Base-by-base conservation (phyloP, 2,797 vertebrate genomes). In the Acipenser transmontanus region DNA sequence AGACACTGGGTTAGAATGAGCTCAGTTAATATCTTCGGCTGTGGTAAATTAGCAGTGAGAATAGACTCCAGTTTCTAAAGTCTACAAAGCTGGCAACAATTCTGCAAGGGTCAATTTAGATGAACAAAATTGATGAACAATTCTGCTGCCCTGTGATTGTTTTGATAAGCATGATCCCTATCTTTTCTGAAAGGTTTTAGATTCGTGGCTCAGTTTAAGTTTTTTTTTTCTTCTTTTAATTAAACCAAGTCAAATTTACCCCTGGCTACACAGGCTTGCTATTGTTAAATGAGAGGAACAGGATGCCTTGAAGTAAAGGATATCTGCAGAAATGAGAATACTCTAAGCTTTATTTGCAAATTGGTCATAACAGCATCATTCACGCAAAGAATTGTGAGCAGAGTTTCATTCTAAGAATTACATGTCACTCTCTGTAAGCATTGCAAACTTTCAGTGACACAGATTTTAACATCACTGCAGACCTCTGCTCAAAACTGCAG, bases 221-320 rank as follows among this genome's bases (percentile, higher is more conserved):
- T 74, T 78, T 65, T 60, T 62, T 69, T 70, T 71, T 73, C 76
- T 34, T 3, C 48, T 85, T 85, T 87, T 87, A 90, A 89, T 88
- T 88, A 87, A 87, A 82, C 73, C 76, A 68, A 73, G 74, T 79
- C 79, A 76, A 74, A 82, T 81, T 78, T 82, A 84, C 80, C 78
- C 79, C 78, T 81, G 77, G 81, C 81, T 84, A 78, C 77, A 78
- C 73, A 80, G 81, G 77, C 74, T 70, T 70, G 76, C 73, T 34
- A 34, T 54, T 54, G 6, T 2, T 79, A 64, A 65, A 7, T 47
- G 72, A 76, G 86, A 80, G 76, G 73, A 75, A 80, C 64, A 65
- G 61, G 71, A 75, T 80, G 83, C 77, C 70, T 6, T 59, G 77
- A 84, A 66, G 68, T 67, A 71, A 70, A 78, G 17, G n/a, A 61